These are phyloP conservation scores for Cryptoleucopteryx plumbea DNA, from an alignment of 2,113 vertebrate species.

Conservation along the genomic window DNA sequence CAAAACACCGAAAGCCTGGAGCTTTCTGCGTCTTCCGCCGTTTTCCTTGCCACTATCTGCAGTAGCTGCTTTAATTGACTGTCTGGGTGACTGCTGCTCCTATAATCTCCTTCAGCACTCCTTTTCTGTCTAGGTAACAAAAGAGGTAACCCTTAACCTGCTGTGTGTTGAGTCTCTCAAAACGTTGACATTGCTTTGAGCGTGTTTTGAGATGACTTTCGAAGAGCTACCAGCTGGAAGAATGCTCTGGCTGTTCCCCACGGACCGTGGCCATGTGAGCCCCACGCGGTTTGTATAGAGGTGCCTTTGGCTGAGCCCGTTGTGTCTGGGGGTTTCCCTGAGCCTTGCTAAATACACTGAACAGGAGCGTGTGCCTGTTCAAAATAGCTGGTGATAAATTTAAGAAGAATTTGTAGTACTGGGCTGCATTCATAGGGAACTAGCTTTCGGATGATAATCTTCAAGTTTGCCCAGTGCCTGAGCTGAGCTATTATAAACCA, in stretches of 20 bases:
- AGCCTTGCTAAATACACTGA: background rate
- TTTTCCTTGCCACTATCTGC: background rate
- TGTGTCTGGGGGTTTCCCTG: background rate
- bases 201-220: fast-evolving
- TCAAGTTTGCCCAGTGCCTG: background rate
- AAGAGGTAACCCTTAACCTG: background rate
- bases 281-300: fast-evolving
- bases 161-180: background rate
- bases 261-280: fast-evolving
- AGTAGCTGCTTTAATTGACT: background rate
- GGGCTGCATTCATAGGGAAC: background rate
- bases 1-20: background rate
- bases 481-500: background rate
- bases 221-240: background rate
- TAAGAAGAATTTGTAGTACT: background rate
- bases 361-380: background rate
- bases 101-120: background rate
- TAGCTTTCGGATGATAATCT: background rate
- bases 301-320: background rate
- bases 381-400: background rate
- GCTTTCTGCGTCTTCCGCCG: background rate
- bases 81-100: background rate
- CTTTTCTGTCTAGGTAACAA: background rate
- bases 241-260: background rate
- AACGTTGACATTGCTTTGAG: fast-evolving